Percentiles rank a stretch among this genome's conserved stretches.
These are phyloP conservation scores for Apotomis turbidana DNA, from an alignment of 2,888 invertebrate genomes.

Conservation along the genomic window DNA sequence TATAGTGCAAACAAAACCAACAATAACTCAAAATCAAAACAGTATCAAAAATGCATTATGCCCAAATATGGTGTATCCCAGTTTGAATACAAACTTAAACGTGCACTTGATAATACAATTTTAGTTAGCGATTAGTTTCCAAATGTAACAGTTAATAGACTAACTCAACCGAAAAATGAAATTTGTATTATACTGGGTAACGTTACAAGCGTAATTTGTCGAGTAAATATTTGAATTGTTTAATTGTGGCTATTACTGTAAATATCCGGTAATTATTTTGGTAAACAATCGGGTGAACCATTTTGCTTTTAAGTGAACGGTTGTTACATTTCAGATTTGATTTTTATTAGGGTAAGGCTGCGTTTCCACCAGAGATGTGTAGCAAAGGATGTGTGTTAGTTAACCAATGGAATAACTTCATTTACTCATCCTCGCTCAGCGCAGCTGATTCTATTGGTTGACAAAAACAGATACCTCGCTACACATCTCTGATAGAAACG, in stretches of 20 bases:
- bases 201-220: constrained; percentile 4
- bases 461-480: too few relatives aligned
- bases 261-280: constrained; percentile 17
- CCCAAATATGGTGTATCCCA: background rate
- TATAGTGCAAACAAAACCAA: background rate
- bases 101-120: background rate
- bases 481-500: too few relatives aligned
- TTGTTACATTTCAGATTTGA: too few relatives aligned
- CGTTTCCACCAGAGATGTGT: too few relatives aligned
- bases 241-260: constrained; percentile 10
- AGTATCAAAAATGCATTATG: background rate
- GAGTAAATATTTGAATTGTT: constrained; percentile 8
- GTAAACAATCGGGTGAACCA: constrained; percentile 3
- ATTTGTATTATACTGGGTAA: background rate
- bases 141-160: background rate
- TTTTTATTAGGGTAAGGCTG: too few relatives aligned
- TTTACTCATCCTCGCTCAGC: too few relatives aligned
- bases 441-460: too few relatives aligned
- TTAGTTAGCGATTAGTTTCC: background rate
- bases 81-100: background rate
- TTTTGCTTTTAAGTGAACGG: background rate
- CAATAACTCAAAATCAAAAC: background rate
- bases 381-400: too few relatives aligned
- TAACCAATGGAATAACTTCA: too few relatives aligned
- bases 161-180: constrained; percentile 3